A percentile compares a stretch with the other conserved stretches of the same genome.
These are phyloP conservation scores for Trissolcus basalis DNA, from an alignment of 1,140 invertebrate genomes.

Conservation along the genomic window DNA sequence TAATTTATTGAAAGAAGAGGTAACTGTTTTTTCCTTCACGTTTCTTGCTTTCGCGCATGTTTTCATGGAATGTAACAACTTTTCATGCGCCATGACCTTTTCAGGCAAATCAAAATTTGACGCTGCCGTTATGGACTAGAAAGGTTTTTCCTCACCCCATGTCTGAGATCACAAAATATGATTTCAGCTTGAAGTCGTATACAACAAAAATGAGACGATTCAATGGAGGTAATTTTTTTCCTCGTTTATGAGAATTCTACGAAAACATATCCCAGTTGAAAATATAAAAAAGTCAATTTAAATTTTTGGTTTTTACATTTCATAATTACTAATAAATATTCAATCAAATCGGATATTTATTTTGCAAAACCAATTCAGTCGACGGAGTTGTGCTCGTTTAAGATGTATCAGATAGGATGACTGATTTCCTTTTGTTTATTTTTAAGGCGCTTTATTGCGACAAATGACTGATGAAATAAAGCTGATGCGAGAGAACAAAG, in stretches of 20 bases:
- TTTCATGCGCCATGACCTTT: constrained; percentile 6
- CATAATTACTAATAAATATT: too few relatives aligned
- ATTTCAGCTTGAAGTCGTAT: constrained; percentile 66
- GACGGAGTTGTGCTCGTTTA: too few relatives aligned
- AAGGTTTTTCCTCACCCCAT: constrained; percentile 67
- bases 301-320: too few relatives aligned
- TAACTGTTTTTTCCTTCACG: too few relatives aligned
- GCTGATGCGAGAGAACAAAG: constrained; percentile 47
- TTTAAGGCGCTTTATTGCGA: constrained; percentile 63
- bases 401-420: too few relatives aligned
- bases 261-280: neutral
- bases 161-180: constrained; percentile 65
- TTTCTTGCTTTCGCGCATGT: too few relatives aligned
- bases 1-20: constrained; percentile 70
- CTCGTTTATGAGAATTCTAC: neutral
- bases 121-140: constrained; percentile 67
- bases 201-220: constrained; percentile 64
- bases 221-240: constrained; percentile 65
- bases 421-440: too few relatives aligned
- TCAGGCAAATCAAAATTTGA: constrained; percentile 67
- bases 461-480: constrained; percentile 66
- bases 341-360: too few relatives aligned
- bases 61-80: too few relatives aligned
- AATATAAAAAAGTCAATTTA: neutral
- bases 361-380: too few relatives aligned